These are phyloP conservation scores for Rhopilema esculentum DNA, from an alignment of 30 jellyfish, hydroid and myxozoan genomes.

Conservation along the genomic window DNA sequence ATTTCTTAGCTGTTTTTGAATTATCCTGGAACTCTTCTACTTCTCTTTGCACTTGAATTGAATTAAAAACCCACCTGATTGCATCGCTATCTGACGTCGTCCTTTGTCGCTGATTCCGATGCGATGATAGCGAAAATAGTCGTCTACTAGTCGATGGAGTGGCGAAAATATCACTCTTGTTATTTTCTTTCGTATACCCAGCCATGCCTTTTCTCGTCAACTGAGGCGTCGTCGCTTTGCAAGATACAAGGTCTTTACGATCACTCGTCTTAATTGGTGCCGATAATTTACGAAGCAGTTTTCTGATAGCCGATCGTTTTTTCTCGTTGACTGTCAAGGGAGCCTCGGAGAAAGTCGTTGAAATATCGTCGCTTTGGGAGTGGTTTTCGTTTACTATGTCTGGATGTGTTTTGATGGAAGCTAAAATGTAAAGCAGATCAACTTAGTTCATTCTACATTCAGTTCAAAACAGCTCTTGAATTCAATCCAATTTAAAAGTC, in stretches of 20 bases:
- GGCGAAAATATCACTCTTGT: slow-evolving; percentile 49
- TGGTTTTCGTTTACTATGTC: not conserved
- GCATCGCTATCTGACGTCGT: slow-evolving; percentile 74
- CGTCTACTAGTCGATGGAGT: slow-evolving; percentile 58
- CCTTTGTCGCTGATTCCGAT: slow-evolving; percentile 62
- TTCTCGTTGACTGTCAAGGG: slow-evolving; percentile 14
- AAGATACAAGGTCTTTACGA: not conserved
- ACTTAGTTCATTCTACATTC: too few species aligned
- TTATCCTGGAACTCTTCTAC: too few species aligned
- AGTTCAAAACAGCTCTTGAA: too few species aligned
- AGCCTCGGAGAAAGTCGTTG: not conserved
- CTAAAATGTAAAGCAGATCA: too few species aligned
- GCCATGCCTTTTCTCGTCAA: slow-evolving; percentile 16
- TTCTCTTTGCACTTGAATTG: not conserved
- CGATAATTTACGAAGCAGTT: slow-evolving; percentile 48
- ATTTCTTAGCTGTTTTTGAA: too few species aligned
- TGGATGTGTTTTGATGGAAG: too few species aligned
- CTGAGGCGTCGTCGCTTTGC: slow-evolving; percentile 49
- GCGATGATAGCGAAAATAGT: slow-evolving; percentile 35
- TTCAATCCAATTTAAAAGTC: too few species aligned
- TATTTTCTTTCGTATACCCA: slow-evolving; percentile 3
- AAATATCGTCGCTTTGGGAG: not conserved
- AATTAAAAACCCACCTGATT: slow-evolving; percentile 30
- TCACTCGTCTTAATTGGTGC: slow-evolving; percentile 32
- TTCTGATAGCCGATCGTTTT: slow-evolving; percentile 38